These are phyloP conservation scores for Neodiprion virginianus DNA, from an alignment of 1,140 invertebrate species.

Conservation along the genomic window DNA sequence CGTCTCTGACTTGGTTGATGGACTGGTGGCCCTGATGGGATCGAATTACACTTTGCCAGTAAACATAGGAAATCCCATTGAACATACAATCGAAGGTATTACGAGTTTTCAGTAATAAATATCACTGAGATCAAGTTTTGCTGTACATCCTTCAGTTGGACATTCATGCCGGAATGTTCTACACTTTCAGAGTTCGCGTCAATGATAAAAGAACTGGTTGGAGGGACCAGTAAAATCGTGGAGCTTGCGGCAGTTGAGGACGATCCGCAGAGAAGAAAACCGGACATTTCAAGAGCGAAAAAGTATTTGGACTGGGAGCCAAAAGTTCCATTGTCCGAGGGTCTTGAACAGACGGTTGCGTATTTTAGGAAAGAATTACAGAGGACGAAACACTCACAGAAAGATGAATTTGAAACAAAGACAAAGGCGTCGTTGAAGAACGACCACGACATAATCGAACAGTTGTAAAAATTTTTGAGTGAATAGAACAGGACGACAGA, in stretches of 20 bases:
- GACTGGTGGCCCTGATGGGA: slow-evolving; percentile 91
- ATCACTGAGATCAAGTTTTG: neutral
- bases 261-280: slow-evolving; percentile 92
- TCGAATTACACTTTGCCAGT: slow-evolving; percentile 93
- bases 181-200: slow-evolving; percentile 84
- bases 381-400: slow-evolving; percentile 62
- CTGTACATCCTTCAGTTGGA: neutral
- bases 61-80: slow-evolving; percentile 98
- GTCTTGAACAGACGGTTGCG: slow-evolving; percentile 87
- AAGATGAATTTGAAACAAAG: slow-evolving; percentile 35
- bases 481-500: no score
- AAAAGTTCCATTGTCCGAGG: slow-evolving; percentile 84
- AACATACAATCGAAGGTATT: slow-evolving; percentile 91
- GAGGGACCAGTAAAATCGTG: slow-evolving; percentile 84
- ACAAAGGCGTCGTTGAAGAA: slow-evolving; percentile 50
- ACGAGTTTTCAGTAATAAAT: slow-evolving; percentile 10
- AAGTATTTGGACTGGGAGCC: slow-evolving; percentile 91
- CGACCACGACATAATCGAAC: slow-evolving; percentile 59
- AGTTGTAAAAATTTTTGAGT: slow-evolving; percentile 41
- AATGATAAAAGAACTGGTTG: slow-evolving; percentile 89
- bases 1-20: slow-evolving; percentile 96
- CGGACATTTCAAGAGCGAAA: slow-evolving; percentile 91
- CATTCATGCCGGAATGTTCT: neutral
- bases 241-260: slow-evolving; percentile 88
- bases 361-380: slow-evolving; percentile 91